Evolutionary conservation across 2,797 vertebrate species (phyloP).

Genomic region (Sciurus vulgaris): DNA sequence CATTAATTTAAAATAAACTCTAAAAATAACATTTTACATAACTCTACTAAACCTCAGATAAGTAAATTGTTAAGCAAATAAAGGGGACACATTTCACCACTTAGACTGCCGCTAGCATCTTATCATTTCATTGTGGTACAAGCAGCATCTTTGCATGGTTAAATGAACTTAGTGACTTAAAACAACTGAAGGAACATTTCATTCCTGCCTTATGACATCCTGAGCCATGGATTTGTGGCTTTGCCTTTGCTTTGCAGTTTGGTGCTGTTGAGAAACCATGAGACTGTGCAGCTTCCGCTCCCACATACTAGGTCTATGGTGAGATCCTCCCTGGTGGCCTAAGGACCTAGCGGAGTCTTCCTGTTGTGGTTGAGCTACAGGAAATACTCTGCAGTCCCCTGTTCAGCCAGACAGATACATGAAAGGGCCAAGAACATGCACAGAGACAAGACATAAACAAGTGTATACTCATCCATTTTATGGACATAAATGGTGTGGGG

Average conservation of each 20-base stretch:
- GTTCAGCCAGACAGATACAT: background rate
- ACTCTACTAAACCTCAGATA: background rate
- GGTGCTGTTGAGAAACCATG: background rate
- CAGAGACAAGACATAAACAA: conserved; percentile 60
- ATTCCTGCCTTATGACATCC: background rate
- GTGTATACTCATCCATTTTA: conserved; percentile 51
- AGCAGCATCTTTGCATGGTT: background rate
- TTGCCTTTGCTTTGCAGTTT: background rate
- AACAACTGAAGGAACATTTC: conserved; percentile 12
- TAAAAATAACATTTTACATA: background rate
- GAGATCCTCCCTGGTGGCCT: background rate
- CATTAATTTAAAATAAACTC: background rate
- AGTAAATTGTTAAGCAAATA: background rate
- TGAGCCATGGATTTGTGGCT: background rate
- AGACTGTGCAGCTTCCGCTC: background rate
- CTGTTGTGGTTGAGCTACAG: conserved; percentile 14
- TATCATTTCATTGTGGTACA: background rate
- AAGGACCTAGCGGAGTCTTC: background rate
- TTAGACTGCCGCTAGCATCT: background rate
- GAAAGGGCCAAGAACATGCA: conserved; percentile 57
- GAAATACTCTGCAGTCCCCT: conserved; percentile 36
- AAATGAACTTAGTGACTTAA: background rate
- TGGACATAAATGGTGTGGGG: background rate
- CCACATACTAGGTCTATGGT: background rate
- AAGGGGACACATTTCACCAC: background rate